Conservation (phyloP, 1,140 invertebrate species). For the Procambarus virginalis region DNA sequence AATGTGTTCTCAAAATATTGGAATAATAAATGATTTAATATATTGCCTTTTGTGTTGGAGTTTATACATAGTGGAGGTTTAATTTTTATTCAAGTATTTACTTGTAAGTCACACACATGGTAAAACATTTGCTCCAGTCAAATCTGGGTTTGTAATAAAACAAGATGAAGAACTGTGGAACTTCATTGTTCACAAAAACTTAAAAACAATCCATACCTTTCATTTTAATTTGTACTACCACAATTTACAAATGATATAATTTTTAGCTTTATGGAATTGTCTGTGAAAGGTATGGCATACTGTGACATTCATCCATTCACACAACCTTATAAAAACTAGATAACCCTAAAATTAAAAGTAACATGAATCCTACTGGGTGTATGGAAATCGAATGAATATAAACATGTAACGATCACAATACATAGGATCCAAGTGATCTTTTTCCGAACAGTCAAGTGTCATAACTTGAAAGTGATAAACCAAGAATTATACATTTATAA, state of each 20-base stretch:
- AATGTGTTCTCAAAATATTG: too few relatives aligned
- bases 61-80: not conserved
- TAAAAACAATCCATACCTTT: conserved; percentile 54
- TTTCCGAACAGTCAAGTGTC: not conserved
- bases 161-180: conserved; percentile 22
- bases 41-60: not conserved
- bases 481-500: conserved; percentile 39
- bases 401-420: not conserved
- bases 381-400: not conserved
- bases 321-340: conserved; percentile 30
- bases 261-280: conserved; percentile 28
- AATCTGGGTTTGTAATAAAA: conserved; percentile 9
- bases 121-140: not conserved
- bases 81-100: not conserved
- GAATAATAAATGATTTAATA: too few relatives aligned
- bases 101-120: not conserved
- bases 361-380: conserved; percentile 26
- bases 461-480: not conserved
- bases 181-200: conserved; percentile 45
- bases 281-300: conserved; percentile 42
- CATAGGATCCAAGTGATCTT: not conserved
- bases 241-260: conserved; percentile 18
- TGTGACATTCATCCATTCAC: conserved; percentile 38
- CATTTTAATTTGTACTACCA: conserved; percentile 47
- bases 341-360: conserved; percentile 26